Evolutionary conservation across 1,140 invertebrate genomes (phyloP).

Genomic region (Lycorma delicatula): DNA sequence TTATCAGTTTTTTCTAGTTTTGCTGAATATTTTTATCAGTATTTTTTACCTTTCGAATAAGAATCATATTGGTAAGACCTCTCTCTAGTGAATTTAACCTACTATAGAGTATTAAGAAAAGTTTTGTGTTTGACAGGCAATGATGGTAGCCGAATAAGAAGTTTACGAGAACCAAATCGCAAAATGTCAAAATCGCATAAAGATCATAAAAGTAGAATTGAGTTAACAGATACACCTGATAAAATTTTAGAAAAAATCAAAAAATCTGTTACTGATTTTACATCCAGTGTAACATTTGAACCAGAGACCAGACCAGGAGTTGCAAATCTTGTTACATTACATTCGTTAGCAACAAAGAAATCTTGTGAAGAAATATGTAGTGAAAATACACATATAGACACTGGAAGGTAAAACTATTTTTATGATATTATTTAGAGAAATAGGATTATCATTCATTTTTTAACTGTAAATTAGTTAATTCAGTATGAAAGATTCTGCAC

Average conservation of each 20-base stretch:
- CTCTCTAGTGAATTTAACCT: no score
- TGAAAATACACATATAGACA: conserved; percentile 58
- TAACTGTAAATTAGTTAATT: background rate
- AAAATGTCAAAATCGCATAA: conserved; percentile 98
- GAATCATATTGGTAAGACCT: no score
- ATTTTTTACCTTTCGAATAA: no score
- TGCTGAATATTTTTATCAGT: no score
- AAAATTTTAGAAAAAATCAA: conserved; percentile 71
- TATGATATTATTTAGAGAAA: background rate
- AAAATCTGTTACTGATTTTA: conserved; percentile 88
- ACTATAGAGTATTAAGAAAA: no score
- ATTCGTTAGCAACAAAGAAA: conserved; percentile 63
- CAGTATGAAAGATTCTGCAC: background rate
- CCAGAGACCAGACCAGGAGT: conserved; percentile 71
- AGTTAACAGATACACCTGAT: conserved; percentile 72
- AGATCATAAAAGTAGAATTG: conserved; percentile 67
- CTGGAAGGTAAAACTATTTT: conserved; percentile 48
- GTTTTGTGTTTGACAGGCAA: conserved; percentile 39
- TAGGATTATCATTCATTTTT: background rate
- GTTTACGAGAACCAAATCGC: conserved; percentile 69
- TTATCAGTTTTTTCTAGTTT: no score
- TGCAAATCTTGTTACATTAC: conserved; percentile 79
- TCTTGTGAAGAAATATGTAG: conserved; percentile 60
- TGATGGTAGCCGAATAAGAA: conserved; percentile 55
- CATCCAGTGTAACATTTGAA: conserved; percentile 72